Base-by-base conservation (phyloP, 2,797 vertebrate genomes). In the Halcyon smyrnensis region DNA sequence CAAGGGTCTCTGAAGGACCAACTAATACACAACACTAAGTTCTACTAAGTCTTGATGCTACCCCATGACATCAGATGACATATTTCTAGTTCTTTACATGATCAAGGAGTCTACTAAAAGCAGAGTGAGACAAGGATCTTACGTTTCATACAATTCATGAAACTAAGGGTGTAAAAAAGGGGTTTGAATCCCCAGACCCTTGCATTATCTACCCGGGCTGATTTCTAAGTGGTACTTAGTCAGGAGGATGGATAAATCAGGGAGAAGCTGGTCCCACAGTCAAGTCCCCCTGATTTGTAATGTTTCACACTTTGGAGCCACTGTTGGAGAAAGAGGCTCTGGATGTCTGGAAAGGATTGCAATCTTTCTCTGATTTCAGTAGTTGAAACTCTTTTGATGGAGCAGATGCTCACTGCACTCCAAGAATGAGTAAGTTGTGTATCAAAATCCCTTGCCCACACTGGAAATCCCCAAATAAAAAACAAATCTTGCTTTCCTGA, bases 381-480 rank as follows among this genome's bases (percentile, higher is more conserved):
- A 62, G 32, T 6, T 78, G 24, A 78, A 92, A 75, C 37, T 11
- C 34, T 82, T 88, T 51, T 62, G 84, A 56, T 59, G 81, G 41
- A 48, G 64, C 71, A 87, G 68, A 28, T 73, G 36, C 51, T 39
- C 23, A 4, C 24, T 57, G 54, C 4, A 0, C 50, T 90, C 70
- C 63, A 90, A 39, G 84, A 92, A 54, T 95, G 87, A 90, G 51
- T 88, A 90, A 88, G 17, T 36, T 4, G 1, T 9, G 36, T 39
- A 86, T 24, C 46, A 9, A 57, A 70, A 46, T 83, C 67, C 59
- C 51, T 84, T 67, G 27, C 46, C 21, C 19, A 2, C 3, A 3
- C 48, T 93, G 95, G 95, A 96, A 95, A 95, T 70, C 86, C 95
- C 95, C 95, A 37, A 21, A 93, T 56, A 81, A 93, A 96, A 87